phyloP scores from a whole-genome alignment of 1,140 invertebrate genomes.

The Pissodes strobi region DNA sequence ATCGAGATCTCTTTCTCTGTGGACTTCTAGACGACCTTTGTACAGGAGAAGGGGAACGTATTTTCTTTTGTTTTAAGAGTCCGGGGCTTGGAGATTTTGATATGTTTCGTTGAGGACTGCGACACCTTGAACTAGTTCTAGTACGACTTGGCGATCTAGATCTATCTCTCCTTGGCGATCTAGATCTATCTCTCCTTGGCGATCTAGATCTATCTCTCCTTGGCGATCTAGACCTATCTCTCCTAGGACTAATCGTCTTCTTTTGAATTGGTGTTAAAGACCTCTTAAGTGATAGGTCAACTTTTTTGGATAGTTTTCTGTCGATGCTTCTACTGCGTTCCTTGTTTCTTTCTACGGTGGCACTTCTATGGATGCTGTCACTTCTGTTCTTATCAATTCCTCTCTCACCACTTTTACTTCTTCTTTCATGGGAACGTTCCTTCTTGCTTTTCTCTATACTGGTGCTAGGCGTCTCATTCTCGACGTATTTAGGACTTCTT shows the following conservation, averaged over 20 bases:
- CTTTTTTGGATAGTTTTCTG: background rate
- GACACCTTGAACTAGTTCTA: conserved; percentile 17
- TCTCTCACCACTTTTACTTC: conserved; percentile 3
- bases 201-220: too few species aligned
- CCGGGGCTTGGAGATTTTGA: conserved; percentile 21
- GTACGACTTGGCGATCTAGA: conserved; percentile 56
- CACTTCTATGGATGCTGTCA: background rate
- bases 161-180: too few species aligned
- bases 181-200: too few species aligned
- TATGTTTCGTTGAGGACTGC: conserved; percentile 24
- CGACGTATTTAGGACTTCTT: too few species aligned
- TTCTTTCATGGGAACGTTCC: background rate
- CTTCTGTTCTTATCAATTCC: background rate
- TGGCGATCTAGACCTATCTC: too few species aligned
- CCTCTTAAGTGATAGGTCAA: background rate
- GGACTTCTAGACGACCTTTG: conserved; percentile 13
- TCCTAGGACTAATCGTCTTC: background rate
- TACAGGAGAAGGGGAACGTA: background rate
- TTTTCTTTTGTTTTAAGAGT: background rate
- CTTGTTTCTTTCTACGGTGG: background rate
- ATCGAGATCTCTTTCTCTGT: conserved; percentile 8
- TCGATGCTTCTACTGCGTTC: background rate
- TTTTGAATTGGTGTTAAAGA: conserved; percentile 9
- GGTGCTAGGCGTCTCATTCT: too few species aligned
- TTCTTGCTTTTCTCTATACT: too few species aligned